phyloP scores from a whole-genome alignment of 1,140 invertebrate genomes.

The Homalodisca vitripennis region DNA sequence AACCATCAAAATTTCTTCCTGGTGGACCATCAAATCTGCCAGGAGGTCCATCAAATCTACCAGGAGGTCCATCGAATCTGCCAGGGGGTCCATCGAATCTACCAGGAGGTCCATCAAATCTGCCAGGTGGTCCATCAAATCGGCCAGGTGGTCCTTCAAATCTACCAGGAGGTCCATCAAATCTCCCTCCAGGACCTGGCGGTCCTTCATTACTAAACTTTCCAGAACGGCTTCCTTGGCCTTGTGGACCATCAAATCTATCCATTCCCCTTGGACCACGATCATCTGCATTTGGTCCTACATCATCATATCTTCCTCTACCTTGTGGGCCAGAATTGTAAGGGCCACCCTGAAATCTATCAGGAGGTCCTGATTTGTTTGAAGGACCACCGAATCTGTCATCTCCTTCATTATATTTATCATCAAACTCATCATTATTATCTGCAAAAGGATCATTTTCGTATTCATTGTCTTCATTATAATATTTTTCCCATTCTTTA shows the following conservation, averaged over 20 bases:
- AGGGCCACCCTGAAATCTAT: constrained; percentile 24
- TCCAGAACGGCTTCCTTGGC: background rate
- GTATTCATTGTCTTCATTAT: constrained; percentile 30
- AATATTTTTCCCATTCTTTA: constrained; percentile 26
- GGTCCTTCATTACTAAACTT: background rate
- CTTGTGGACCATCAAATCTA: background rate
- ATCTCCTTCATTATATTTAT: constrained; percentile 1
- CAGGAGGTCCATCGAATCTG: background rate
- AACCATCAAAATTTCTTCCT: constrained; percentile 18
- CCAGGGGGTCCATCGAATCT: constrained; percentile 1
- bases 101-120: constrained; percentile 17
- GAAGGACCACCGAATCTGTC: constrained; percentile 20
- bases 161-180: constrained; percentile 17
- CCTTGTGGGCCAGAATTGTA: background rate
- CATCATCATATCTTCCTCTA: constrained; percentile 10
- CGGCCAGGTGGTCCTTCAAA: background rate
- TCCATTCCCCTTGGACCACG: background rate
- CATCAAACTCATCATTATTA: background rate
- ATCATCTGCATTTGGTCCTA: constrained; percentile 5
- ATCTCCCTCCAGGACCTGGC: background rate
- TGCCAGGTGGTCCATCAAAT: constrained; percentile 1
- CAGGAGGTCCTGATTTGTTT: constrained; percentile 8
- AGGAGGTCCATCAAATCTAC: constrained; percentile 14
- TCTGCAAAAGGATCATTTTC: constrained; percentile 16
- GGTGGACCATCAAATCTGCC: constrained; percentile 4